These are phyloP conservation scores for Cochlearius cochlearius DNA, from an alignment of 2,113 vertebrate species.

Conservation along the genomic window DNA sequence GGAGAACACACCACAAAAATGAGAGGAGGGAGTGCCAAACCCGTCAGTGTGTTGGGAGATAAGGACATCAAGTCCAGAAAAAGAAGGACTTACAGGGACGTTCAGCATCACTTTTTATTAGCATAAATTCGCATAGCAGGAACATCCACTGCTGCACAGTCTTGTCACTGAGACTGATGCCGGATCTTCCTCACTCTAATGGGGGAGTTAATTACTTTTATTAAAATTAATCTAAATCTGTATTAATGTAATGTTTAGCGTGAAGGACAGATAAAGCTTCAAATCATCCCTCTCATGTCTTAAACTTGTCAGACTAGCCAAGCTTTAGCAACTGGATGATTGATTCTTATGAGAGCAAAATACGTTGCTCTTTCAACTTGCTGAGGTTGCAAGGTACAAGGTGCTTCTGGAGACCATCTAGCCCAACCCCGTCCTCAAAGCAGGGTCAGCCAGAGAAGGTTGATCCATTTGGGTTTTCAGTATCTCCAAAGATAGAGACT, in stretches of 20 bases:
- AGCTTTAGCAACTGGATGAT: not conserved
- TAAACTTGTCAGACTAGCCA: not conserved
- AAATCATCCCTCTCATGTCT: not conserved
- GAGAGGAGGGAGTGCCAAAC: not conserved
- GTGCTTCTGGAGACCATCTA: not conserved
- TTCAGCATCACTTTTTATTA: not conserved
- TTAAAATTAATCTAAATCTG: not conserved
- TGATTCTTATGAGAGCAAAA: not conserved
- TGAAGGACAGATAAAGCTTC: not conserved
- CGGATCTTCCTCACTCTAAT: not conserved
- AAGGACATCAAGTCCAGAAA: not conserved
- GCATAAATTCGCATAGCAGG: not conserved
- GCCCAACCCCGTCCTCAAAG: fast-evolving
- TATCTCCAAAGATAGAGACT: not conserved
- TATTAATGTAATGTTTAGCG: not conserved
- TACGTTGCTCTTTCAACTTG: not conserved
- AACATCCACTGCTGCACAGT: not conserved
- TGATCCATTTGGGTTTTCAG: not conserved
- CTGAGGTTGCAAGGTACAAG: not conserved
- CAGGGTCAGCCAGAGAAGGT: not conserved
- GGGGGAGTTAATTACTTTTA: not conserved
- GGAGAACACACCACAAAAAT: not conserved
- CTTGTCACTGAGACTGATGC: not conserved
- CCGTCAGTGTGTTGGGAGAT: not conserved
- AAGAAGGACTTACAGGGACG: not conserved